A percentile compares a stretch with the other conserved stretches of the same genome.
phyloP scores from a whole-genome alignment of 2,113 vertebrate genomes.

The Brachirus orientalis region DNA sequence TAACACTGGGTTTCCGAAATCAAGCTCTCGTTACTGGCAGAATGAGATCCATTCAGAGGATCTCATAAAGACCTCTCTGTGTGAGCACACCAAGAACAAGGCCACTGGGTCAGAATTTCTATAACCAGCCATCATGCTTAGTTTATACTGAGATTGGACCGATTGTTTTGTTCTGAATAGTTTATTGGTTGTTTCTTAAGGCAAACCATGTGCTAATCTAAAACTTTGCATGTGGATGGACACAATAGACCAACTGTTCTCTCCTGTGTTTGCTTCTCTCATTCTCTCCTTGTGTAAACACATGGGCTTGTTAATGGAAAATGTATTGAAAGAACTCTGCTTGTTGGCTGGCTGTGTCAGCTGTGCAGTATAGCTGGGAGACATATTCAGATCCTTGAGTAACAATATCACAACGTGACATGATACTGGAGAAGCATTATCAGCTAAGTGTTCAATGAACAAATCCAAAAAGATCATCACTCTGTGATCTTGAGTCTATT shows the following conservation, averaged over 20 bases:
- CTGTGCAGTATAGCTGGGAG: not conserved
- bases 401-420: not conserved
- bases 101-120: conserved; percentile 47
- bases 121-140: conserved; percentile 19
- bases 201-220: conserved; percentile 57
- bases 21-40: conserved; percentile 38
- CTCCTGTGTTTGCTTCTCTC: conserved; percentile 46
- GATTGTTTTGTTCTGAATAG: conserved; percentile 46
- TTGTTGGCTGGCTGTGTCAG: conserved; percentile 14
- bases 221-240: conserved; percentile 54
- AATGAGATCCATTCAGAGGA: conserved; percentile 46
- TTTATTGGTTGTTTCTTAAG: conserved; percentile 60
- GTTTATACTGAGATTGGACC: conserved; percentile 24
- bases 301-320: conserved; percentile 49
- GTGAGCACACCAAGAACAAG: conserved; percentile 20
- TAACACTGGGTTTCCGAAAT: conserved; percentile 40
- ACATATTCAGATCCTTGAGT: not conserved
- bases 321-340: conserved; percentile 9
- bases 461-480: no score
- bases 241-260: conserved; percentile 65
- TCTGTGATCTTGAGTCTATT: no score
- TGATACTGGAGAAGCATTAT: not conserved
- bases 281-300: conserved; percentile 51
- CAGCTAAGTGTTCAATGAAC: no score
- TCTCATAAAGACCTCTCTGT: conserved; percentile 54